A percentile compares a stretch with the other conserved stretches of the same genome.
Evolutionary conservation across 1,140 invertebrate genomes (phyloP).

Genomic region (Sesamia nonagrioides): DNA sequence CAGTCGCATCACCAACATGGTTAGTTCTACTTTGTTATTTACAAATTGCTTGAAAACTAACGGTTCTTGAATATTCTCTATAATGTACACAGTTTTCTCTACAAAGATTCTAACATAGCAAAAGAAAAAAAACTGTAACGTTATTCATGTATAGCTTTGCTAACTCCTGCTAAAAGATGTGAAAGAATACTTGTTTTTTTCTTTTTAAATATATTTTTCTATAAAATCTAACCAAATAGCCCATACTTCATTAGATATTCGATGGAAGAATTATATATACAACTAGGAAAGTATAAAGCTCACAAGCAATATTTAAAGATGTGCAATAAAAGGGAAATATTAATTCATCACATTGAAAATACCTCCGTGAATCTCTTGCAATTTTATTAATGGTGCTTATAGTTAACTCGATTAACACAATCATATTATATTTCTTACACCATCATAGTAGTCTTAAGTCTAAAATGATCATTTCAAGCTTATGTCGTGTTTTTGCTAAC

Average conservation of each 20-base stretch:
- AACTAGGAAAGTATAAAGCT: too few relatives aligned
- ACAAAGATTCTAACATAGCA: too few relatives aligned
- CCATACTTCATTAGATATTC: too few relatives aligned
- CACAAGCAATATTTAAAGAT: background rate
- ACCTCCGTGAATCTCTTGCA: background rate
- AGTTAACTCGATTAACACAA: background rate
- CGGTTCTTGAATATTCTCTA: background rate
- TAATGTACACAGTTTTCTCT: background rate
- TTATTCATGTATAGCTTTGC: background rate
- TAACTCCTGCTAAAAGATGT: too few relatives aligned
- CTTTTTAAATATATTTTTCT: too few relatives aligned
- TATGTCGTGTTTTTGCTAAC: constrained; percentile 76
- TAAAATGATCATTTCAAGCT: constrained; percentile 73
- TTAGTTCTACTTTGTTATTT: constrained; percentile 54
- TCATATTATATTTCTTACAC: background rate
- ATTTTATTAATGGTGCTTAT: constrained; percentile 10
- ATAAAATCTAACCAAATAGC: too few relatives aligned
- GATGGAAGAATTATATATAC: too few relatives aligned
- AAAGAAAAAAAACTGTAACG: too few relatives aligned
- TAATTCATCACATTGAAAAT: too few relatives aligned
- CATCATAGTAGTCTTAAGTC: constrained; percentile 49
- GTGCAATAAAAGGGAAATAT: background rate
- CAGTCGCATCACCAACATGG: constrained; percentile 79
- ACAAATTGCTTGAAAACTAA: background rate
- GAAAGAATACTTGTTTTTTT: too few relatives aligned